Base-by-base conservation (phyloP, 2,888 invertebrate genomes). In the Drosophila sordidula region DNA sequence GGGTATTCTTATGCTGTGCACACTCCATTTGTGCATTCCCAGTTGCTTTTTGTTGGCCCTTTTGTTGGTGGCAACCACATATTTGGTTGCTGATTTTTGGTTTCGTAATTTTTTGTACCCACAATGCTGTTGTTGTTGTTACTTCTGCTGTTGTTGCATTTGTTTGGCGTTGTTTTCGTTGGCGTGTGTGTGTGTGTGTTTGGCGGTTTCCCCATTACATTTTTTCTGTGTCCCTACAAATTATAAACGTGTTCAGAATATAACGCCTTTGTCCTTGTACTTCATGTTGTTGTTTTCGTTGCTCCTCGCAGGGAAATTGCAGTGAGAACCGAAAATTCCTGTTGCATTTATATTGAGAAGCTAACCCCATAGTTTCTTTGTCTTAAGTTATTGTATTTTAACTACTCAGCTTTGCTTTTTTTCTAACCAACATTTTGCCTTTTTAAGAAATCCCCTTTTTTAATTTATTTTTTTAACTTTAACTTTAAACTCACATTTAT, bases 11-110 rank as follows among this genome's bases (percentile, higher is more conserved):
- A 0, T 1, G 42, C n/a, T 14, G 39, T 12, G 16, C 50, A 38
- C n/a, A 9, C 3, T 11, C 6, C 39, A 2, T 9, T 22, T 32
- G 16, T 39, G 39, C 58, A 56, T 25, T 38, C n/a, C 12, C 71
- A 61, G 49, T 64, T 49, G 75, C 58, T 67, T 77, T 75, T 72
- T 75, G 77, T 87, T 83, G 75, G 67, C 69, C 68, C 72, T 79
- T 83, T 87, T 89, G 81, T 84, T 82, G 82, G 72, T 77, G 75
- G 73, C 76, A 78, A 80, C 85, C 87, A 84, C 79, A 82, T 74
- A 82, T 90, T 90, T 86, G 90, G 90, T 89, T 90, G 91, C 90
- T 90, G 91, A 90, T 90, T 90, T 90, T 88, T 90, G 90, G 90
- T 90, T 89, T 86, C 87, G 80, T 84, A 87, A 88, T 77, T 89